Evolutionary conservation across 2,888 invertebrate species (phyloP).

Genomic region (Autographa gamma): DNA sequence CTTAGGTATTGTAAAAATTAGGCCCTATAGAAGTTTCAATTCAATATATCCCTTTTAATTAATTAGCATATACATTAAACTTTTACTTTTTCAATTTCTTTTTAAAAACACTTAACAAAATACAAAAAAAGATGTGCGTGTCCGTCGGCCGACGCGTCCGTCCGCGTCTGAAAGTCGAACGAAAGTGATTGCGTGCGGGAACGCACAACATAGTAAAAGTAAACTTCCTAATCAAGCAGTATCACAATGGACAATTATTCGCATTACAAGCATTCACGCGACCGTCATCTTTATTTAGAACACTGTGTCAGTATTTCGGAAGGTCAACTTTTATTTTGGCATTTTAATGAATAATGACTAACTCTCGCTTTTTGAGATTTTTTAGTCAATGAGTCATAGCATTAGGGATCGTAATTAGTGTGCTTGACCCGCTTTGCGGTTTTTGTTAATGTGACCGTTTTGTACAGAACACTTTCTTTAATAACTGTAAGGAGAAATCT

Average conservation of each 20-base stretch:
- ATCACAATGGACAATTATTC: conserved; percentile 70
- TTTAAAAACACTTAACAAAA: conserved; percentile 60
- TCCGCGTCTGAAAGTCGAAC: conserved; percentile 79
- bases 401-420: conserved; percentile 32
- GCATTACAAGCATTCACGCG: conserved; percentile 64
- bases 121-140: conserved; percentile 56
- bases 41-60: no score
- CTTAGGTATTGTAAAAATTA: no score
- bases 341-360: conserved; percentile 39
- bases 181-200: conserved; percentile 86
- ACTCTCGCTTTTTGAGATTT: conserved; percentile 48
- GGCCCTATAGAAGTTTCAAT: no score
- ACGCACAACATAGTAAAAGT: conserved; percentile 82
- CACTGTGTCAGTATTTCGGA: conserved; percentile 72
- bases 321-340: conserved; percentile 68
- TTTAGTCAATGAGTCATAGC: conserved; percentile 48
- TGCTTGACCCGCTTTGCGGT: conserved; percentile 36
- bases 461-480: conserved; percentile 22
- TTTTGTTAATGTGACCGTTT: conserved; percentile 27
- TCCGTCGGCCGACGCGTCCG: conserved; percentile 46
- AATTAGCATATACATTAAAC: conserved; percentile 27
- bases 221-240: conserved; percentile 82
- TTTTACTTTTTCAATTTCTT: conserved; percentile 61
- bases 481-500: conserved; percentile 31
- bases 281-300: conserved; percentile 65